These are phyloP conservation scores for Gambusia affinis DNA, from an alignment of 2,113 vertebrate species.

Conservation along the genomic window DNA sequence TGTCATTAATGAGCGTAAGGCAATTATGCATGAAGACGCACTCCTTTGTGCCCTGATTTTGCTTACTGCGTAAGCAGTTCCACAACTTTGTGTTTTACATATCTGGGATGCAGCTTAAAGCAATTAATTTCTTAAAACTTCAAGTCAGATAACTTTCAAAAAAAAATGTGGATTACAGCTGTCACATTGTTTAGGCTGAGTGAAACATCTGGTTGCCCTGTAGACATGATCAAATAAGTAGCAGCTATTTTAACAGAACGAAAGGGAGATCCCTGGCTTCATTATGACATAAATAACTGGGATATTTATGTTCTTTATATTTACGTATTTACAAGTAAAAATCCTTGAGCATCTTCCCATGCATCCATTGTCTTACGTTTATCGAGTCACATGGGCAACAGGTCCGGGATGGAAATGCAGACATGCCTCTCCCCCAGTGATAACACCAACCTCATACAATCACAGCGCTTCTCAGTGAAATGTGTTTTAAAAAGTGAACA, in stretches of 20 bases:
- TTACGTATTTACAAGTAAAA: too few species aligned
- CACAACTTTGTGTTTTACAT: slow-evolving; percentile 19
- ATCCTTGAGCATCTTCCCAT: too few species aligned
- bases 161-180: slow-evolving; percentile 20
- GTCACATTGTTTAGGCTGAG: slow-evolving; percentile 41
- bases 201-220: slow-evolving; percentile 31
- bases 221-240: slow-evolving; percentile 15
- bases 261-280: not conserved
- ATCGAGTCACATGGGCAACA: too few species aligned
- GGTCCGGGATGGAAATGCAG: too few species aligned
- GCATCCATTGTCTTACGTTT: too few species aligned
- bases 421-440: too few species aligned
- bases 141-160: slow-evolving; percentile 5
- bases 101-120: slow-evolving; percentile 41
- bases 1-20: not conserved
- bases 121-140: slow-evolving; percentile 10
- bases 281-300: too few species aligned
- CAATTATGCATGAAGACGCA: not conserved
- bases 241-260: not conserved
- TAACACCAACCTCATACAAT: too few species aligned
- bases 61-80: slow-evolving; percentile 5
- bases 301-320: too few species aligned
- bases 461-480: too few species aligned
- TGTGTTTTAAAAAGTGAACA: too few species aligned
- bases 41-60: not conserved